Evolutionary conservation across 1,140 invertebrate genomes (phyloP).

Genomic region (Drosophila ambigua): DNA sequence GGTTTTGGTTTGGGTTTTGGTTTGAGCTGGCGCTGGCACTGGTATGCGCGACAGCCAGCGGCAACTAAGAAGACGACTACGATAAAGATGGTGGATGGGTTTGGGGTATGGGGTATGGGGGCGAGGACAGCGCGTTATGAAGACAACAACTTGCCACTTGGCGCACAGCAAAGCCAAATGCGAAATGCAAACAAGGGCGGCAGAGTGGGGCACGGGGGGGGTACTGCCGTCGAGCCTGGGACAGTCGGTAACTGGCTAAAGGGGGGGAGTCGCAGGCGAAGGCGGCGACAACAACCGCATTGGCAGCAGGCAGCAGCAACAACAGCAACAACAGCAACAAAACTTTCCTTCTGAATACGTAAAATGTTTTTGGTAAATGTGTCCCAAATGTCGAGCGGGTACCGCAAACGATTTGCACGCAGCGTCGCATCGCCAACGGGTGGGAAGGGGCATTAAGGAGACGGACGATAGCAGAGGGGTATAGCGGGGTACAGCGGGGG

Average conservation of each 20-base stretch:
- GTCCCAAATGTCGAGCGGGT: slow-evolving; percentile 74
- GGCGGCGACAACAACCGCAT: slow-evolving; percentile 53
- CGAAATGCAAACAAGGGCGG: slow-evolving; percentile 66
- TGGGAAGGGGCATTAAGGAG: not conserved
- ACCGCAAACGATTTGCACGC: slow-evolving; percentile 51
- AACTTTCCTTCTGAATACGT: slow-evolving; percentile 77
- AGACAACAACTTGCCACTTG: slow-evolving; percentile 57
- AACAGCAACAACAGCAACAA: slow-evolving; percentile 36
- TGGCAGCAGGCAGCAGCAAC: slow-evolving; percentile 32
- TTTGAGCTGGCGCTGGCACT: slow-evolving; percentile 10
- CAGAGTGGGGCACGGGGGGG: not conserved
- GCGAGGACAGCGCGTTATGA: slow-evolving; percentile 51
- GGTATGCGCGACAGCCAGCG: slow-evolving; percentile 39
- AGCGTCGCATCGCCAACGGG: slow-evolving; percentile 21
- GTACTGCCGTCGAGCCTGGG: not conserved
- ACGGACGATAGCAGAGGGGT: not conserved
- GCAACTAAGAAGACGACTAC: slow-evolving; percentile 30
- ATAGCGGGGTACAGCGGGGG: not conserved
- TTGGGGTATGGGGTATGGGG: not conserved
- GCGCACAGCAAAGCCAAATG: slow-evolving; percentile 58
- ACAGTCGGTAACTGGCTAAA: not conserved
- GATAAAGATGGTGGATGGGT: not conserved
- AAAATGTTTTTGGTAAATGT: slow-evolving; percentile 81
- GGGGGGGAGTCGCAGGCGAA: slow-evolving; percentile 19
- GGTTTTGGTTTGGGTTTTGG: slow-evolving; percentile 10